Base-by-base conservation (phyloP, 30 jellyfish, hydroid and myxozoan species). In the Pelagia noctiluca region DNA sequence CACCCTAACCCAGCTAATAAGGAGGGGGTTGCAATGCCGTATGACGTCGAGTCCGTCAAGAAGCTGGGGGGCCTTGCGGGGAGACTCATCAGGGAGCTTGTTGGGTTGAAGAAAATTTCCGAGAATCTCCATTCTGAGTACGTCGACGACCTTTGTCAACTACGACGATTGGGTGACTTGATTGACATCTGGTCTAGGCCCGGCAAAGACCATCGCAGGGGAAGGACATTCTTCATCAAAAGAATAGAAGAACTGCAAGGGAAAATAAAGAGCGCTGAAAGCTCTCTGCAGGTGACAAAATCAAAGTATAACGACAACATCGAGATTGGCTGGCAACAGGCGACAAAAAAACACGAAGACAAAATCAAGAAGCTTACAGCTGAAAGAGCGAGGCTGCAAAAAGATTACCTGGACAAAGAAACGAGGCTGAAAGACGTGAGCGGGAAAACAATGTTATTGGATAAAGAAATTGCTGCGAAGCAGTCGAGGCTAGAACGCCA, bases 401-500 rank as follows among this genome's bases (percentile, higher is more conserved):
- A 54, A 28, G 86, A 71, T 23, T 69, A 50, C 46, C 3, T 68
- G 34, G 92, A 82, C 54, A 82, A 82, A 34, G 92, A 82, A 69
- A 86, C 48, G 24, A 35, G 49, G 50, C 62, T 82, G 19, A 71
- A 82, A 32, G 84, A 82, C 24, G 19, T 82, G 72, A 32, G 70
- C 12, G 92, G 54, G 12, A 67, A 42, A 11, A 83, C 54, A 35
- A 25, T 67, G 1, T 33, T 68, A 1, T 42, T 82, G 16, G 92
- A 82, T 3, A 68, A 70, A 31, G 92, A 82, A 3, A 82, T 82
- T 5, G 31, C 72, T 19, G 34, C 80, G 0, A 82, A 70, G 48
- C 35, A 50, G 28, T 12, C 79, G 19, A 82, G 62, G 21, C 13
- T 82, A 50, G 92, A 82, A 34, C 85, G 92, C 16, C 92, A 82